Base-by-base conservation (phyloP, 2,888 invertebrate species). In the Thymelicus acteon region DNA sequence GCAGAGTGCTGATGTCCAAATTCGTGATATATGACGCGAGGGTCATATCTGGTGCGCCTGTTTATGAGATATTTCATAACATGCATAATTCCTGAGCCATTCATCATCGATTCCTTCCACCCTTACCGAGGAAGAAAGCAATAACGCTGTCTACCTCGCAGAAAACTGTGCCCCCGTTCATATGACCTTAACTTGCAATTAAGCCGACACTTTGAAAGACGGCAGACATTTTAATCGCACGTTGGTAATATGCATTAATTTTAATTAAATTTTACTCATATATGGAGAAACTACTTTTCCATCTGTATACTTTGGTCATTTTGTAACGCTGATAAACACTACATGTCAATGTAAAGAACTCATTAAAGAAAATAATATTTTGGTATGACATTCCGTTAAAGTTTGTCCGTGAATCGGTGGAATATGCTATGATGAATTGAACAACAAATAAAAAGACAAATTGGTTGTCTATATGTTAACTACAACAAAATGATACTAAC, bases 31-130 rank as follows among this genome's bases (percentile, higher is more conserved):
- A 93, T 93, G 92, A 79, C 76, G 81, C 82, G 80, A 76, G 82
- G 82, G 81, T 82, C 84, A 85, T 79, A 79, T 80, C 77, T 76
- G 79, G 77, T 75, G 73, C 84, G 85, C 81, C 88, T 92, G 90
- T 92, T 91, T 91, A 91, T 91, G 86, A 91, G 86, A 91, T 91
- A 91, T 92, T 90, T 90, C 90, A 92, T 91, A 91, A 86, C 86
- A 77, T 78, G 83, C 83, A 85, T 85, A 82, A 85, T 84, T 81
- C 77, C 73, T 79, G 78, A 76, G 78, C 85, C 87, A 86, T 92
- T 89, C 87, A 88, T 91, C 90, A 89, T 81, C 57, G 73, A 74
- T 73, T 68, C 15, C 63, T 24, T 62, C 37, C 44, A 67, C 60
- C 54, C 54, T 44, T 60, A 61, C n/a, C 40, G 19, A 60, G 24